phyloP scores from a whole-genome alignment of 2,888 invertebrate species.

The Pollenia griseotomentosa region DNA sequence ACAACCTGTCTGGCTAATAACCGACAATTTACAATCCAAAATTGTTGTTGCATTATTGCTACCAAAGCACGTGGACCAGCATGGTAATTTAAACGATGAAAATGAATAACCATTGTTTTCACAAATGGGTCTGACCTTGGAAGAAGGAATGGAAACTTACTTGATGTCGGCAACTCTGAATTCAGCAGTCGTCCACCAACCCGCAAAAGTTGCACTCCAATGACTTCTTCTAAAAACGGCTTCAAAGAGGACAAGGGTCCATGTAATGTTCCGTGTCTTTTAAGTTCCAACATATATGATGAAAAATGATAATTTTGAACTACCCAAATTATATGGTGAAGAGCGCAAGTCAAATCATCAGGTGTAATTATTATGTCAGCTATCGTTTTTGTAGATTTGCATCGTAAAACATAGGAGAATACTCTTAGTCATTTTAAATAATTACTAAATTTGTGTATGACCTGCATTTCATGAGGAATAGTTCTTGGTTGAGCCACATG shows the following conservation, averaged over 20 bases:
- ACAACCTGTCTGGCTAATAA: slow-evolving; percentile 40
- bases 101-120: no score
- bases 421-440: slow-evolving; percentile 11
- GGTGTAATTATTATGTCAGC: neutral
- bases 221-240: neutral
- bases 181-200: neutral
- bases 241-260: neutral
- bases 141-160: no score
- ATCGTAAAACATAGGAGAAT: slow-evolving; percentile 20
- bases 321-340: neutral
- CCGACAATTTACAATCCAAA: slow-evolving; percentile 53
- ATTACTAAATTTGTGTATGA: slow-evolving; percentile 12
- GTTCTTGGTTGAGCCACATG: no score
- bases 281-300: neutral
- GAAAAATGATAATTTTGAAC: neutral
- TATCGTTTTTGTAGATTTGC: neutral
- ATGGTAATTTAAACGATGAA: no score
- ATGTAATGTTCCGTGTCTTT: neutral
- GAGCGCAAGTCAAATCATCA: neutral
- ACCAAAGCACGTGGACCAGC: neutral
- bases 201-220: neutral
- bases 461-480: no score
- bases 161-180: no score
- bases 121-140: no score
- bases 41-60: neutral